A percentile compares a stretch with the other conserved stretches of the same genome.
phyloP scores from a whole-genome alignment of 2,113 vertebrate species.

The Chauna torquata region DNA sequence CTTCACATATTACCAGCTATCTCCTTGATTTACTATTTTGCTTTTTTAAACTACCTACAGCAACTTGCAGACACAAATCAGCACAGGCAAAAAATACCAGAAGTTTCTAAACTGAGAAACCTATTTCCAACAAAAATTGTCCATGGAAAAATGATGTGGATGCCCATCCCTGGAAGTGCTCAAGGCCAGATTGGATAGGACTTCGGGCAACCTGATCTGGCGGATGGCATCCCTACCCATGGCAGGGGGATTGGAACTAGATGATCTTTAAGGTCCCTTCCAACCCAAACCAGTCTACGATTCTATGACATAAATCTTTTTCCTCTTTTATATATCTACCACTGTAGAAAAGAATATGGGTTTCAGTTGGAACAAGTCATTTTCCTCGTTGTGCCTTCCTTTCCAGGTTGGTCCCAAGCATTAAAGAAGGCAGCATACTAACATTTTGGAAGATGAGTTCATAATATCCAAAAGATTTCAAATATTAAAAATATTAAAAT shows the following conservation, averaged over 20 bases:
- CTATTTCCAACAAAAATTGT: background rate
- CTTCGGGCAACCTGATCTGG: too few species aligned
- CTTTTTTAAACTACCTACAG: background rate
- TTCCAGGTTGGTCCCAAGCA: background rate
- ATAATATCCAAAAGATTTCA: accelerated
- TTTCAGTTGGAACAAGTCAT: background rate
- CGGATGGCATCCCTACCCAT: too few species aligned
- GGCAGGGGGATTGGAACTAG: too few species aligned
- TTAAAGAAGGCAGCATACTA: background rate
- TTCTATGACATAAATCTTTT: background rate
- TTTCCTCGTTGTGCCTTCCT: background rate
- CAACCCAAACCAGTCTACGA: too few species aligned
- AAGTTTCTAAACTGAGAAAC: background rate
- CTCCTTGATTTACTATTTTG: background rate
- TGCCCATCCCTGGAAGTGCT: too few species aligned
- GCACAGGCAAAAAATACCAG: background rate
- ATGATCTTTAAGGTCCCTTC: too few species aligned
- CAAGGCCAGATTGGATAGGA: too few species aligned
- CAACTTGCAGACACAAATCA: background rate
- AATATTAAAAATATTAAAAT: background rate
- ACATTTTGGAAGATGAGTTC: background rate
- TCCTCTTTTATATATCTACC: background rate
- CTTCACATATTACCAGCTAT: background rate
- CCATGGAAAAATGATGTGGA: background rate
- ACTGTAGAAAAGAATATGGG: background rate